phyloP scores from a whole-genome alignment of 1,140 invertebrate genomes.

The Drosophila sp. region DNA sequence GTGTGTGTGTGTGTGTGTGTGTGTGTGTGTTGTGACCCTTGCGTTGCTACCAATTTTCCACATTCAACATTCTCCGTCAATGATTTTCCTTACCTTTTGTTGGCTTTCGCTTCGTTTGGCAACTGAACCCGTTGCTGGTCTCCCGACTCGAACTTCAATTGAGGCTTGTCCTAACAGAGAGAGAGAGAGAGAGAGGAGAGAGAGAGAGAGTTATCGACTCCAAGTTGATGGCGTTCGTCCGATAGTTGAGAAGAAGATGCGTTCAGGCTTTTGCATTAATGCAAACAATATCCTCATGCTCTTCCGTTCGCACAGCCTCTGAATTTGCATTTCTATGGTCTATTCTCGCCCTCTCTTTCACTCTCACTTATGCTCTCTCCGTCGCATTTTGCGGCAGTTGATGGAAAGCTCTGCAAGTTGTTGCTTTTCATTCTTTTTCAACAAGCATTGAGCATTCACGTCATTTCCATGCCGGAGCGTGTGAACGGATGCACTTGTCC shows the following conservation, averaged over 20 bases:
- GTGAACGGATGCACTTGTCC: slow-evolving; percentile 63
- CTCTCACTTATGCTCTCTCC: not conserved
- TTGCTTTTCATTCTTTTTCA: slow-evolving; percentile 29
- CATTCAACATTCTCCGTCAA: slow-evolving; percentile 14
- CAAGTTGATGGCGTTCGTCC: not conserved
- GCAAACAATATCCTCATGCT: slow-evolving; percentile 32
- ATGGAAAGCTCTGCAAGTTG: slow-evolving; percentile 44
- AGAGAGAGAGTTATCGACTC: slow-evolving; percentile 47
- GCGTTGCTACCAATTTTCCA: slow-evolving; percentile 18
- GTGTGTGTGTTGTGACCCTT: slow-evolving; percentile 26
- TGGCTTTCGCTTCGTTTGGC: slow-evolving; percentile 53
- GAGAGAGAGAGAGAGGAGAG: not conserved
- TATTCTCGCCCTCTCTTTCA: slow-evolving; percentile 9
- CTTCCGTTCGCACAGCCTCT: not conserved
- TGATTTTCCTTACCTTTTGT: slow-evolving; percentile 55
- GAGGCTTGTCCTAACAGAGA: slow-evolving; percentile 17
- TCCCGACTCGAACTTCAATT: slow-evolving; percentile 9
- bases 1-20: no score
- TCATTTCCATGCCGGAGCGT: slow-evolving; percentile 47
- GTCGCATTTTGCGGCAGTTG: slow-evolving; percentile 34
- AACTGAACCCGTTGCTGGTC: slow-evolving; percentile 28
- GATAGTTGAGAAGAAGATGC: slow-evolving; percentile 14
- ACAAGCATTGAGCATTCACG: slow-evolving; percentile 29
- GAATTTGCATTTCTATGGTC: slow-evolving; percentile 69
- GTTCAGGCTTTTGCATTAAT: slow-evolving; percentile 30